Evolutionary conservation across 2,888 invertebrate genomes (phyloP).

Genomic region (Melanotus villosus): DNA sequence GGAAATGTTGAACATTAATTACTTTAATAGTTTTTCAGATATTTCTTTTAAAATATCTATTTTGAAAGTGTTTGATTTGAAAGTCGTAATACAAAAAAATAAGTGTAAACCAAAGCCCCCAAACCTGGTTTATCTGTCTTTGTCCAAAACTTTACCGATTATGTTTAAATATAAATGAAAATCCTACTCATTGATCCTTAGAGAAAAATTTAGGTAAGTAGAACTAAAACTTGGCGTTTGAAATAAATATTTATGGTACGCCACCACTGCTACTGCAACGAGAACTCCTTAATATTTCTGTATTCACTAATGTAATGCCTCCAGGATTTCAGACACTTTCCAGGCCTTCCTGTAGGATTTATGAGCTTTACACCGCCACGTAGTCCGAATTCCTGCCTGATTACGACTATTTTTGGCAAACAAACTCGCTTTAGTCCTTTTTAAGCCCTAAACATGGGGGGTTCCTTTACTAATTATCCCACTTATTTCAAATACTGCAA

Average conservation of each 20-base stretch:
- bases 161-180: too few relatives aligned
- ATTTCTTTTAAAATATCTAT: too few relatives aligned
- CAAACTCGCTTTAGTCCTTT: slow-evolving; percentile 17
- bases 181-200: too few relatives aligned
- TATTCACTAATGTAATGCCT: slow-evolving; percentile 33
- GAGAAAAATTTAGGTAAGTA: too few relatives aligned
- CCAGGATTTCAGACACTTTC: slow-evolving; percentile 35
- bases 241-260: not conserved
- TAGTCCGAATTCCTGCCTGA: slow-evolving; percentile 33
- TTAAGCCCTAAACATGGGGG: not conserved
- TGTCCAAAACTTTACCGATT: too few relatives aligned
- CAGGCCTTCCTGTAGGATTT: slow-evolving; percentile 36
- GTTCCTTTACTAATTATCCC: slow-evolving; percentile 19
- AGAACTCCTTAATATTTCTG: slow-evolving; percentile 30
- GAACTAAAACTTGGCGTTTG: slow-evolving; percentile 7
- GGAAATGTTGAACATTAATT: too few relatives aligned
- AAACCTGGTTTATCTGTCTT: too few relatives aligned
- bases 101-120: too few relatives aligned
- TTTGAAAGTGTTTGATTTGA: too few relatives aligned
- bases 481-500: not conserved
- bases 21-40: too few relatives aligned
- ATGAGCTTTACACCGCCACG: slow-evolving; percentile 32
- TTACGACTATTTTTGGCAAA: slow-evolving; percentile 20
- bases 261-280: not conserved
- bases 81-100: too few relatives aligned